Conservation (phyloP, 1,140 invertebrate species). For the Ceratina australensis region DNA sequence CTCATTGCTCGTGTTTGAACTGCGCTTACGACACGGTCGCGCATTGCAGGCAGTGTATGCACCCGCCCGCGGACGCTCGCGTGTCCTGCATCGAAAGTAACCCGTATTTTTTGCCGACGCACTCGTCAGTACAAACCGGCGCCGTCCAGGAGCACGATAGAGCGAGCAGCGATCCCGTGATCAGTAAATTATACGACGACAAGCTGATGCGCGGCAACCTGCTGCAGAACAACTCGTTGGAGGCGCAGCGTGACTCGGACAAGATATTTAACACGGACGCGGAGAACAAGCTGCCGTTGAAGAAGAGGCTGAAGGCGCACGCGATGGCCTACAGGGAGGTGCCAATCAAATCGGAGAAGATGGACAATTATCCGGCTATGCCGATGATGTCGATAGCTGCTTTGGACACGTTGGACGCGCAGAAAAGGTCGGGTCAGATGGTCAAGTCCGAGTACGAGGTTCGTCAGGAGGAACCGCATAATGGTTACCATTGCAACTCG, state of each 20-base stretch:
- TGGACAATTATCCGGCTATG: constrained; percentile 64
- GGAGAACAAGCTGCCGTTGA: constrained; percentile 71
- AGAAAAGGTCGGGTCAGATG: constrained; percentile 43
- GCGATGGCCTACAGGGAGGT: constrained; percentile 57
- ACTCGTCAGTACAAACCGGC: constrained; percentile 64
- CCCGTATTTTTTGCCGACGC: constrained; percentile 69
- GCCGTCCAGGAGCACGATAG: constrained; percentile 67
- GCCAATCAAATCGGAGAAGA: constrained; percentile 55
- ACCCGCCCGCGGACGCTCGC: constrained; percentile 65
- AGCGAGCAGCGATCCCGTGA: constrained; percentile 61
- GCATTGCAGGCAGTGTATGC: constrained; percentile 70
- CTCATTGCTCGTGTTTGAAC: constrained; percentile 64
- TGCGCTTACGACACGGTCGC: constrained; percentile 71
- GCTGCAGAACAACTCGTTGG: constrained; percentile 56
- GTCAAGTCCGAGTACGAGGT: constrained; percentile 44
- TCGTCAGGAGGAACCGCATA: constrained; percentile 24
- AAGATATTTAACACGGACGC: constrained; percentile 54
- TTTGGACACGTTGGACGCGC: constrained; percentile 44
- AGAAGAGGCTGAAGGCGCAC: constrained; percentile 73
- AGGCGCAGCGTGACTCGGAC: constrained; percentile 56
- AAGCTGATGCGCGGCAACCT: constrained; percentile 59
- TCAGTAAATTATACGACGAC: constrained; percentile 68
- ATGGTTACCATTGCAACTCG: constrained; percentile 42
- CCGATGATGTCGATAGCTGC: constrained; percentile 71
- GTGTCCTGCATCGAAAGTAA: constrained; percentile 65